phyloP scores from a whole-genome alignment of 2,888 invertebrate species.

The Herminia tarsipennalis region DNA sequence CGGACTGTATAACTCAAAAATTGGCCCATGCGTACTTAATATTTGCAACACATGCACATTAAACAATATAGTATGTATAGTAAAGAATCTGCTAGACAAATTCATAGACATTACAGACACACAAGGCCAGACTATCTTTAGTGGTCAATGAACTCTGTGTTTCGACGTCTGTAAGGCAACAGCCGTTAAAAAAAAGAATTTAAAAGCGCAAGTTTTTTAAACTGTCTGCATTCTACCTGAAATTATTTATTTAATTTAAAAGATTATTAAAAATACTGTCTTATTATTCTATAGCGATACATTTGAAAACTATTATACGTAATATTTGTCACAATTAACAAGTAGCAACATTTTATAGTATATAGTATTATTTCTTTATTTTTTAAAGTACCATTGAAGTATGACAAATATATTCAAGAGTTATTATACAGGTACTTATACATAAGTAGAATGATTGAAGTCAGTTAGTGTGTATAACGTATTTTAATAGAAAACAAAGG shows the following conservation, averaged over 20 bases:
- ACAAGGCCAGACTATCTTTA: conserved; percentile 72
- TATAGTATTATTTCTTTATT: too few relatives aligned
- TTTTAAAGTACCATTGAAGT: too few relatives aligned
- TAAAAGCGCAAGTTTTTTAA: conserved; percentile 41
- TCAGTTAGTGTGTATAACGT: too few relatives aligned
- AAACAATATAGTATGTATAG: conserved; percentile 24
- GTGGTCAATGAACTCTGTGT: conserved; percentile 67
- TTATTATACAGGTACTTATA: too few relatives aligned
- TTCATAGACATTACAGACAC: conserved; percentile 56
- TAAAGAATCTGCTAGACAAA: conserved; percentile 52
- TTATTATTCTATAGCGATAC: too few relatives aligned
- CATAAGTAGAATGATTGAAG: too few relatives aligned
- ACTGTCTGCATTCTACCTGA: conserved; percentile 34
- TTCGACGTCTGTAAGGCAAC: conserved; percentile 58
- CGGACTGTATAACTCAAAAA: conserved; percentile 15
- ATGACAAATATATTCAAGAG: too few relatives aligned
- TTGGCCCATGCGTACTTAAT: conserved; percentile 17
- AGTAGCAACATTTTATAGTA: too few relatives aligned
- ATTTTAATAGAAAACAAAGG: too few relatives aligned
- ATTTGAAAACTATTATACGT: too few relatives aligned
- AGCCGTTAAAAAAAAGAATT: conserved; percentile 53
- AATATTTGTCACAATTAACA: too few relatives aligned
- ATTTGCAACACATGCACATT: conserved; percentile 13
- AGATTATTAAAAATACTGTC: not conserved
- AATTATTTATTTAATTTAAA: conserved; percentile 18